A percentile compares a stretch with the other conserved stretches of the same genome.
These are phyloP conservation scores for Pollenia angustigena DNA, from an alignment of 2,888 invertebrate species.

Conservation along the genomic window DNA sequence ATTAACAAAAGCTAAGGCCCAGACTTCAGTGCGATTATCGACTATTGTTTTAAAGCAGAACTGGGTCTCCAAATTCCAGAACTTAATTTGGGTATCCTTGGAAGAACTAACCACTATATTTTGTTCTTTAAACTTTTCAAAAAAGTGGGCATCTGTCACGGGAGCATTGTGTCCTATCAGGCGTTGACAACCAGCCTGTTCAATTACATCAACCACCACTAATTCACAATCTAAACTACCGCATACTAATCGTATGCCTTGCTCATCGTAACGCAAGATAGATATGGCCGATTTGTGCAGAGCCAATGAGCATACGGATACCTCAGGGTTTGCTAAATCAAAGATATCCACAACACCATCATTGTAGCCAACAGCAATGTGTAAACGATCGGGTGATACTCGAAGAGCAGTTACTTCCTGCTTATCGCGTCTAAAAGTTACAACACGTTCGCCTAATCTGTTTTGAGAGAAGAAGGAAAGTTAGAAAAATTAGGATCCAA, in stretches of 20 bases:
- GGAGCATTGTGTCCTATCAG: conserved; percentile 96
- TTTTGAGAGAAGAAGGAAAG: background rate
- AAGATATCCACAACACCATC: conserved; percentile 95
- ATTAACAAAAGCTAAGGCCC: conserved; percentile 92
- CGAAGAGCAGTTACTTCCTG: conserved; percentile 91
- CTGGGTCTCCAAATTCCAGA: conserved; percentile 98
- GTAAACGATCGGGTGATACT: conserved; percentile 90
- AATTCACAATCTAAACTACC: conserved; percentile 96
- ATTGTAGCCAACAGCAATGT: conserved; percentile 95
- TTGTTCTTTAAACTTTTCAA: conserved; percentile 84
- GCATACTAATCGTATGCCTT: conserved; percentile 94
- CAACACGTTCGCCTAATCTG: conserved; percentile 86
- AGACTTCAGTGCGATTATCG: conserved; percentile 94
- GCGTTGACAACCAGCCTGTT: conserved; percentile 94
- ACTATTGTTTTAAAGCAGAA: conserved; percentile 98
- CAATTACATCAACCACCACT: conserved; percentile 97
- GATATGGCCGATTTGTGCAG: conserved; percentile 95
- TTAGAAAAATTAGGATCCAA: background rate
- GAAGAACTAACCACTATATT: conserved; percentile 91
- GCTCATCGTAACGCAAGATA: conserved; percentile 91
- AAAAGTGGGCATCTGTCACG: conserved; percentile 92
- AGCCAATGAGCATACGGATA: conserved; percentile 87
- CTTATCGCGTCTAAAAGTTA: conserved; percentile 92
- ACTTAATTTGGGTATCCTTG: conserved; percentile 97
- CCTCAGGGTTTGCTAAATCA: conserved; percentile 89